phyloP scores from a whole-genome alignment of 2,113 vertebrate genomes.

The Pionites leucogaster region DNA sequence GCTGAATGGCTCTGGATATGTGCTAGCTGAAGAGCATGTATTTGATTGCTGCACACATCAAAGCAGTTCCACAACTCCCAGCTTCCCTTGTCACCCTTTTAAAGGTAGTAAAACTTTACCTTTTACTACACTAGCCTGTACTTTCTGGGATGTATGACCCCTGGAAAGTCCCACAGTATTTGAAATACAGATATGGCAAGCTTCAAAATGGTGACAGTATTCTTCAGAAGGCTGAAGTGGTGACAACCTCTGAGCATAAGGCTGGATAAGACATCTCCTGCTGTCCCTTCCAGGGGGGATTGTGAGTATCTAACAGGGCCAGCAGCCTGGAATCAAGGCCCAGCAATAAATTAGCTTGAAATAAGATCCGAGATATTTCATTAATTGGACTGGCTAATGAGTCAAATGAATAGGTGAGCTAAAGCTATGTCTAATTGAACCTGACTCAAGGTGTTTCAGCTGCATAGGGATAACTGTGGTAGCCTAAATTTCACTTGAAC shows the following conservation, averaged over 20 bases:
- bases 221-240: neutral
- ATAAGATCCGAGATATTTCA: neutral
- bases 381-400: neutral
- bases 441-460: neutral
- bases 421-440: neutral
- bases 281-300: neutral
- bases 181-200: neutral
- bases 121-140: neutral
- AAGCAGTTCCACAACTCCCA: neutral
- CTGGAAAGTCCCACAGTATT: neutral
- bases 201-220: neutral
- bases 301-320: neutral
- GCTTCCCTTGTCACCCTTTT: rapidly evolving
- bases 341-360: neutral
- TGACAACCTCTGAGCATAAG: neutral
- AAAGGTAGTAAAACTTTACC: neutral
- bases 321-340: neutral
- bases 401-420: neutral
- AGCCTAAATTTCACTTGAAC: neutral
- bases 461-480: neutral
- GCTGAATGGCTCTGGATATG: neutral
- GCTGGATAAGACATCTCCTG: neutral
- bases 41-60: neutral
- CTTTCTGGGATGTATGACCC: neutral
- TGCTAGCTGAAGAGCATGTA: neutral